Evolutionary conservation across 1,140 invertebrate genomes (phyloP).

Genomic region (Caenorhabditis inopinata): DNA sequence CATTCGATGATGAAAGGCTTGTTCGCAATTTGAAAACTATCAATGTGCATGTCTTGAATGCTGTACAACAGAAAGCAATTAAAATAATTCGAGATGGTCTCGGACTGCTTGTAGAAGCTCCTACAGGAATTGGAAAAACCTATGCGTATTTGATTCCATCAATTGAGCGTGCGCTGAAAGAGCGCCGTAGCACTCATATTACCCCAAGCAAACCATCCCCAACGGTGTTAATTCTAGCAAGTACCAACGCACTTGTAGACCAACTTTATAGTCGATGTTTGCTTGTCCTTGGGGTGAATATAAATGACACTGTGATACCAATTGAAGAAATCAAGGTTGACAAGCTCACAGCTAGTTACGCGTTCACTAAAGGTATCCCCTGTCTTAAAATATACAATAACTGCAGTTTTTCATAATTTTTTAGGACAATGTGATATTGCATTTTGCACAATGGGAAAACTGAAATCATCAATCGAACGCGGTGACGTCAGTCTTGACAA

Average conservation of each 20-base stretch:
- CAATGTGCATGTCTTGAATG: background rate
- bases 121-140: background rate
- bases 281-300: background rate
- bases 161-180: background rate
- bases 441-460: background rate
- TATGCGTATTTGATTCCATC: background rate
- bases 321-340: background rate
- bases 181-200: background rate
- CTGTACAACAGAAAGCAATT: background rate
- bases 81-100: background rate
- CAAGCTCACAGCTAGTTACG: background rate
- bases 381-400: too few species aligned
- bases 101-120: background rate
- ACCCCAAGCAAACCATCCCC: background rate
- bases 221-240: background rate
- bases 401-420: too few species aligned
- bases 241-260: background rate
- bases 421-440: background rate
- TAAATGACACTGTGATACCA: background rate
- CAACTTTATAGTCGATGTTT: background rate
- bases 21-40: background rate
- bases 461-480: background rate
- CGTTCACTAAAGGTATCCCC: background rate
- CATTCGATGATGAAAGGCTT: background rate
- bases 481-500: background rate